phyloP scores from a whole-genome alignment of 2,113 vertebrate genomes.

The Ceyx margarethae region DNA sequence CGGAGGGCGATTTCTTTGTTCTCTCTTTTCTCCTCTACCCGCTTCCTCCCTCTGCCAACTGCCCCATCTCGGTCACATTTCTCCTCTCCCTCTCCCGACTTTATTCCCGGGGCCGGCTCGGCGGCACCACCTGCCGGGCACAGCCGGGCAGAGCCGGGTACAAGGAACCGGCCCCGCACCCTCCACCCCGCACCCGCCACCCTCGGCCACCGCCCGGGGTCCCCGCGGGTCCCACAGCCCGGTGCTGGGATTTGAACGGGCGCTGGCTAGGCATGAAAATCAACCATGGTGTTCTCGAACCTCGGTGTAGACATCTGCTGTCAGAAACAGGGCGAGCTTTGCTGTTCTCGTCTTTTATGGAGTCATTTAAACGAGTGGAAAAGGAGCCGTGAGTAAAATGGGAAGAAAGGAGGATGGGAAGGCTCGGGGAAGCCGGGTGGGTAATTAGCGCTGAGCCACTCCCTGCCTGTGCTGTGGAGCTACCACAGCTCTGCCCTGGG shows the following conservation, averaged over 20 bases:
- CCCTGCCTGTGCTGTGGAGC: neutral
- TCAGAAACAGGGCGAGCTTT: neutral
- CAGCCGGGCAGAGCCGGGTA: neutral
- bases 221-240: neutral
- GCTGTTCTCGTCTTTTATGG: neutral
- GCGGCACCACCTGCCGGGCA: conserved; percentile 45
- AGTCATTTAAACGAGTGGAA: neutral
- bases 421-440: accelerated
- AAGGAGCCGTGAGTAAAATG: too few relatives aligned
- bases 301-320: neutral
- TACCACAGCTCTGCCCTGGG: neutral
- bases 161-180: neutral
- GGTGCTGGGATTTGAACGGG: neutral
- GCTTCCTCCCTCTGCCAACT: conserved; percentile 18
- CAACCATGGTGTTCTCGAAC: neutral
- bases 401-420: neutral
- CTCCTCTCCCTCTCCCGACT: conserved; percentile 22
- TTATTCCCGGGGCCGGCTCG: conserved; percentile 39
- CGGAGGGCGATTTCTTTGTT: neutral
- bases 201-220: too few relatives aligned
- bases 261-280: neutral
- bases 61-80: conserved; percentile 50
- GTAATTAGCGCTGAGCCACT: neutral
- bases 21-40: neutral
- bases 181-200: too few relatives aligned